phyloP scores from a whole-genome alignment of 2,888 invertebrate species.

The Dastarcus helophoroides region DNA sequence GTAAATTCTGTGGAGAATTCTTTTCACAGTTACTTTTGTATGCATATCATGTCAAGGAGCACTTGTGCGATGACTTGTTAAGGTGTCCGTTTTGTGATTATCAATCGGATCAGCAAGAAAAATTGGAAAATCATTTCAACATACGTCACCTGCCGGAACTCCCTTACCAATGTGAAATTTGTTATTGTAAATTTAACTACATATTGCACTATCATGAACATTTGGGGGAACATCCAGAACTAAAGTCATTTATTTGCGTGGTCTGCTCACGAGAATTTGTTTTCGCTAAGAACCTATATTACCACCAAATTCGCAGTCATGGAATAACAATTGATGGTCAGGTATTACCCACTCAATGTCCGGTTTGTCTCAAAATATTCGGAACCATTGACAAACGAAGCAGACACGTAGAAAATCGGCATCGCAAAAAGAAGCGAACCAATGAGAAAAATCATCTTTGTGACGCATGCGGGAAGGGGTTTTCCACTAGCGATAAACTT shows the following conservation, averaged over 20 bases:
- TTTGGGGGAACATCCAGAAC: constrained; percentile 24
- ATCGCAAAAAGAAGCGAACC: constrained; percentile 16
- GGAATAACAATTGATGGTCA: constrained; percentile 33
- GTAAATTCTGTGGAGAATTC: constrained; percentile 13
- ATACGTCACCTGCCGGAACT: constrained; percentile 6
- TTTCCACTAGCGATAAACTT: constrained; percentile 25
- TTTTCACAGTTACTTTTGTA: constrained; percentile 15
- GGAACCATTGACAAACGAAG: constrained; percentile 30
- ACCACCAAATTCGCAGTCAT: constrained; percentile 24
- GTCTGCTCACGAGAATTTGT: constrained; percentile 21
- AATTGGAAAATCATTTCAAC: constrained; percentile 6
- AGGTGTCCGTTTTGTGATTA: constrained; percentile 11
- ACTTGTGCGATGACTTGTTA: constrained; percentile 7
- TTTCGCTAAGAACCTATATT: constrained; percentile 15
- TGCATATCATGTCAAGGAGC: constrained; percentile 12
- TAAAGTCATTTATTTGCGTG: constrained; percentile 32
- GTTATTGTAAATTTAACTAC: neutral
- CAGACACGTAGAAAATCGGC: constrained; percentile 34
- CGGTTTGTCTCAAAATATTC: constrained; percentile 25
- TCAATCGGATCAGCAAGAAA: constrained; percentile 6
- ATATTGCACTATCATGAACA: neutral
- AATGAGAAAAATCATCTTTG: constrained; percentile 24
- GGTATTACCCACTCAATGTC: constrained; percentile 34
- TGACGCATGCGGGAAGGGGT: constrained; percentile 27
- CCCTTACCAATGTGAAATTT: constrained; percentile 1